Evolutionary conservation across 2,797 vertebrate species (phyloP).

Genomic region (Aulostomus chinensis): DNA sequence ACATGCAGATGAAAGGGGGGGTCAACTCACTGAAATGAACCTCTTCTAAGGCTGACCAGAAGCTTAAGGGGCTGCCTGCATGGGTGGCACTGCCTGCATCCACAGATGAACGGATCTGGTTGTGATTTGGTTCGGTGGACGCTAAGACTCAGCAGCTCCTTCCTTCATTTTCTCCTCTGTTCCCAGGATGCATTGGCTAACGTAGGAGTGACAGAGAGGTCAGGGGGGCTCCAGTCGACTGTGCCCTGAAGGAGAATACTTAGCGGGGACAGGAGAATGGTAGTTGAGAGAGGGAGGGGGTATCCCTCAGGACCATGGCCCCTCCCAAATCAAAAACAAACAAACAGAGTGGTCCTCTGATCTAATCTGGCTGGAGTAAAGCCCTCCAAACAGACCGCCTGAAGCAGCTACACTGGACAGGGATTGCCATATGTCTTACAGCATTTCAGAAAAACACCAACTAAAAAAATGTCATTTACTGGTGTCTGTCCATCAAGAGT

Average conservation of each 20-base stretch:
- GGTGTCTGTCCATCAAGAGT: neutral
- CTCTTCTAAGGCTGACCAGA: conserved; percentile 25
- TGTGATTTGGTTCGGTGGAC: conserved; percentile 75
- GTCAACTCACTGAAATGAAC: conserved; percentile 42
- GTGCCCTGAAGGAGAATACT: conserved; percentile 69
- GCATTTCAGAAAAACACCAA: neutral
- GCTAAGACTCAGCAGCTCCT: conserved; percentile 57
- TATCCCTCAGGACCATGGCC: conserved; percentile 60
- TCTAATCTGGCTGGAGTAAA: conserved; percentile 68
- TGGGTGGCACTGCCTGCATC: conserved; percentile 71
- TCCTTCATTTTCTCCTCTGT: conserved; percentile 48
- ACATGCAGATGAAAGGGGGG: conserved; percentile 62
- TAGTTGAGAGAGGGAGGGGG: conserved; percentile 28
- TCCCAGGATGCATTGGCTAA: conserved; percentile 70
- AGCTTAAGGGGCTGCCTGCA: conserved; percentile 42
- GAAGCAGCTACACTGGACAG: conserved; percentile 40
- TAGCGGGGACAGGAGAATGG: conserved; percentile 56
- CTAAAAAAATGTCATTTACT: neutral
- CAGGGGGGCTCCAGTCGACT: conserved; percentile 72
- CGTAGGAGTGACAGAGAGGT: conserved; percentile 73
- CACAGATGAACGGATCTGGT: conserved; percentile 67
- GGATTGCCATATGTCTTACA: conserved; percentile 10
- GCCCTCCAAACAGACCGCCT: conserved; percentile 53
- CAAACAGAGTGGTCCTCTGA: conserved; percentile 78
- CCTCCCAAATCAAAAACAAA: conserved; percentile 79